phyloP scores from a whole-genome alignment of 1,140 invertebrate species.

The Drosophila cardini region DNA sequence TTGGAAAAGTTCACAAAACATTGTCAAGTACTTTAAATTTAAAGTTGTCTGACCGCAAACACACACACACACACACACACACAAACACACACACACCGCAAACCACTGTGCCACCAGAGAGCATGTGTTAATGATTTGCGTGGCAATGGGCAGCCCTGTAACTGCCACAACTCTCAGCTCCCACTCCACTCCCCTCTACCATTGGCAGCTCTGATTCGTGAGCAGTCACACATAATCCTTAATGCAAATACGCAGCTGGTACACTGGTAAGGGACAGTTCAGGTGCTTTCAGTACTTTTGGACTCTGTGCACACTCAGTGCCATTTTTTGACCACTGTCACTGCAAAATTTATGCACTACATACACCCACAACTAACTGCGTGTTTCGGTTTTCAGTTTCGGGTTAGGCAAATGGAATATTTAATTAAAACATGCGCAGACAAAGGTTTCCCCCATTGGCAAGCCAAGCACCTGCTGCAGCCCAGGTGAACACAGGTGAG shows the following conservation, averaged over 20 bases:
- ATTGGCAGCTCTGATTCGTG: constrained; percentile 13
- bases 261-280: constrained; percentile 5
- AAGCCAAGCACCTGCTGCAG: constrained; percentile 31
- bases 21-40: constrained; percentile 44
- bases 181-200: not conserved
- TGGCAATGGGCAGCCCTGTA: not conserved
- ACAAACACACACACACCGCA: constrained; percentile 18
- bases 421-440: constrained; percentile 81
- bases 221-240: constrained; percentile 58
- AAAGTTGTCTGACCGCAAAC: constrained; percentile 45
- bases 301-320: not conserved
- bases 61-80: constrained; percentile 18
- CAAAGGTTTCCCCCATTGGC: constrained; percentile 18
- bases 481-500: constrained; percentile 55
- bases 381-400: constrained; percentile 58
- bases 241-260: constrained; percentile 63
- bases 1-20: constrained; percentile 3
- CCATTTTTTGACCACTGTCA: constrained; percentile 47
- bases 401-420: constrained; percentile 82
- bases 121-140: constrained; percentile 46
- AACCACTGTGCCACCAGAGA: not conserved
- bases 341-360: constrained; percentile 51
- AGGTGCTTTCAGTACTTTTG: constrained; percentile 2
- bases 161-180: not conserved
- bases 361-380: constrained; percentile 58